Evolutionary conservation across 2,113 vertebrate species (phyloP).

Genomic region (Zapus hudsonius): DNA sequence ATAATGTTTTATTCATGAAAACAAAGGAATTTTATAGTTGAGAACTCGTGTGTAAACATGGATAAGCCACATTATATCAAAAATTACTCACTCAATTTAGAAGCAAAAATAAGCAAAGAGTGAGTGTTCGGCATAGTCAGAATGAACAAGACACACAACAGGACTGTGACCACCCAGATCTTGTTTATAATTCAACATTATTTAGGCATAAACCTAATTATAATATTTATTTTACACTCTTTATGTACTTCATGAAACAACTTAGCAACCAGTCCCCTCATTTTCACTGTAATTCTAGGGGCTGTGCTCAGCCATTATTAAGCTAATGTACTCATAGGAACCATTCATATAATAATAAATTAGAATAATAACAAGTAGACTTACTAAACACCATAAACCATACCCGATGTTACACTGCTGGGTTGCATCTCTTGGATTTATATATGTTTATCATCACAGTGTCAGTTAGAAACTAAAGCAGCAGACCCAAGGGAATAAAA

Average conservation of each 20-base stretch:
- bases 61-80: neutral
- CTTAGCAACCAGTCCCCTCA: neutral
- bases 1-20: constrained; percentile 26
- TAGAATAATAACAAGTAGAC: constrained; percentile 21
- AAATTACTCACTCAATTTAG: neutral
- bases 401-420: neutral
- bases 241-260: neutral
- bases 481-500: neutral
- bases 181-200: neutral
- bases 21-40: neutral
- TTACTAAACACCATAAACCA: neutral
- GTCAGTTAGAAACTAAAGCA: neutral
- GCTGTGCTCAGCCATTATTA: neutral
- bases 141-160: neutral
- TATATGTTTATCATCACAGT: neutral
- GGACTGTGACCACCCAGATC: neutral
- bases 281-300: neutral
- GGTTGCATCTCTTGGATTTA: neutral
- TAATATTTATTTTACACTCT: neutral
- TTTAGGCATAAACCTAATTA: neutral
- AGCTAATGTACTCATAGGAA: constrained; percentile 16
- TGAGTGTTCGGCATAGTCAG: neutral
- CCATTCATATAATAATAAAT: constrained; percentile 28
- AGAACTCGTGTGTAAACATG: neutral
- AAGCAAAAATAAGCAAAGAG: neutral